Base-by-base conservation (phyloP, 2,797 vertebrate species). In the Tinamus major region DNA sequence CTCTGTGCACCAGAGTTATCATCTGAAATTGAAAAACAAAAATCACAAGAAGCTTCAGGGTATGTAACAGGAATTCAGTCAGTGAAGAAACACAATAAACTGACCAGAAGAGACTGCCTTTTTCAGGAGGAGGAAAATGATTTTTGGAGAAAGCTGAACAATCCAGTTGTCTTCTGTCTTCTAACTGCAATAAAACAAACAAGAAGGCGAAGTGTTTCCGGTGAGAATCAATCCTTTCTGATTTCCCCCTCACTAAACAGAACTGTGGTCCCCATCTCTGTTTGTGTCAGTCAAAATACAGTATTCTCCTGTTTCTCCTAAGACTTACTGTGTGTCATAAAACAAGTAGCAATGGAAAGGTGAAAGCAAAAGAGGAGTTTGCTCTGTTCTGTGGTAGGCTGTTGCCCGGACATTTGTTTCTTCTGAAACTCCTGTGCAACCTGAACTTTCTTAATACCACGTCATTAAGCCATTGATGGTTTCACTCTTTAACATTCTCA, bases 51-150 rank as follows among this genome's bases (percentile, higher is more conserved):
- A 21, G 27, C 33, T 33, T 71, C 33, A 39, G 48, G 29, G 15
- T 44, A 41, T 7, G 5, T 3, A 77, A 16, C 18, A 53, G 20
- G 53, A 65, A 89, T 26, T 26, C 58, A 85, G 48, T 64, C 37
- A 81, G 23, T 9, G 26, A 94, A 65, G 59, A 81, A 95, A 82
- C n/a, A 37, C 35, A 79, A 75, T 65, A 92, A 51, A 18, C 18
- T 62, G 16, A 62, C 61, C 62, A 15, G 16, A 87, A 92, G 76
- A 44, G 19, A 27, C 16, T 53, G 31, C 42, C 16, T 79, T 31
- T 70, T 49, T 58, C 26, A 29, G 15, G 27, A 29, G 51, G 51
- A 81, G 65, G 83, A 33, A 14, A 44, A 33, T 29, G 39, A 24
- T 24, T 64, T 5, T 10, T 79, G 31, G 9, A 6, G 13, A 20